phyloP scores from a whole-genome alignment of 2,113 vertebrate species.

The Thalassoma bifasciatum region DNA sequence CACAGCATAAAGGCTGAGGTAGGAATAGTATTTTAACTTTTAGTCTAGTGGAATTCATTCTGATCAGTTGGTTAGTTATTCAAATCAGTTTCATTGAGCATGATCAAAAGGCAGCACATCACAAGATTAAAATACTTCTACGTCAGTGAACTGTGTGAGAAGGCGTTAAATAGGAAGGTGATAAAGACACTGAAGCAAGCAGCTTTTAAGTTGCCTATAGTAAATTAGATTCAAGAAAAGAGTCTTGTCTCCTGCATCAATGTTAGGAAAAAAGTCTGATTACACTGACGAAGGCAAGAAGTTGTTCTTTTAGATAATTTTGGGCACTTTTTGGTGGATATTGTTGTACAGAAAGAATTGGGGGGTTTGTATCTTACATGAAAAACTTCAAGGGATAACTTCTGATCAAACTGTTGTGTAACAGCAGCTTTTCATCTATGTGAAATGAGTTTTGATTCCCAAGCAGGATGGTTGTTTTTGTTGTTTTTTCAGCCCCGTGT shows the following conservation, averaged over 20 bases:
- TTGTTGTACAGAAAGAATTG: neutral
- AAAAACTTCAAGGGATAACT: neutral
- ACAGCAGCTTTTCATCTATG: too few species aligned
- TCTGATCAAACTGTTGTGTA: neutral
- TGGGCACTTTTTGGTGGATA: neutral
- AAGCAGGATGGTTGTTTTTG: neutral
- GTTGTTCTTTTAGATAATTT: neutral
- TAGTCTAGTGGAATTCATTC: too few species aligned
- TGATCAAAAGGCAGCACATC: neutral
- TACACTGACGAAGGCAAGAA: neutral
- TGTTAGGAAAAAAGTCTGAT: neutral
- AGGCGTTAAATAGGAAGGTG: neutral
- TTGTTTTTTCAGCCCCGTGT: too few species aligned
- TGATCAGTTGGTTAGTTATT: too few species aligned
- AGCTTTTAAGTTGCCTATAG: neutral
- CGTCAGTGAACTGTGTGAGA: neutral
- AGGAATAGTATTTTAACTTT: too few species aligned
- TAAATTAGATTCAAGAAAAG: neutral
- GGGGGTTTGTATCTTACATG: too few species aligned
- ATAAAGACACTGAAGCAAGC: neutral
- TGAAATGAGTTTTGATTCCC: too few species aligned
- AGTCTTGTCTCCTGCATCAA: neutral
- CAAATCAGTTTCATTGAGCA: too few species aligned
- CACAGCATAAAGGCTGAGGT: too few species aligned
- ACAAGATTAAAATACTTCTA: neutral